phyloP scores from a whole-genome alignment of 1,140 invertebrate genomes.

The Tetranychus urticae region DNA sequence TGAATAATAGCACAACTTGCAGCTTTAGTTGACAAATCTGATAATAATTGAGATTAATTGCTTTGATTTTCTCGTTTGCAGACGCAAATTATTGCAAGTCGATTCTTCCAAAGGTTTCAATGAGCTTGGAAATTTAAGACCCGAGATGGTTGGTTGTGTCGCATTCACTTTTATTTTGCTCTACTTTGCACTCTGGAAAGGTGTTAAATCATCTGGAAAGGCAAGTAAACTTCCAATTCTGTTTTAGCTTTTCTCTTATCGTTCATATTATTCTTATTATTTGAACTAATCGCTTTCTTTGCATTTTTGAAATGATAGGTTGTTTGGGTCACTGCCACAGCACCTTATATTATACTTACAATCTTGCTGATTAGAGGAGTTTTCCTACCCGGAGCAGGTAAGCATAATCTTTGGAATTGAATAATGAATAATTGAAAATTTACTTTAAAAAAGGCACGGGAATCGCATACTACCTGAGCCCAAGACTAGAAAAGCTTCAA shows the following conservation, averaged over 20 bases:
- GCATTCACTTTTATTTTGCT: slow-evolving; percentile 25
- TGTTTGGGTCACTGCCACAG: slow-evolving; percentile 52
- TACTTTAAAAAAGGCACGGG: neutral
- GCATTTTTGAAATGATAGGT: slow-evolving; percentile 23
- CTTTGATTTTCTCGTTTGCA: neutral
- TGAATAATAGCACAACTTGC: neutral
- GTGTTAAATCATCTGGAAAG: slow-evolving; percentile 30
- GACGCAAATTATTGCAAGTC: slow-evolving; percentile 20
- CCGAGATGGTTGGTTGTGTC: slow-evolving; percentile 24
- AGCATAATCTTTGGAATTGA: neutral
- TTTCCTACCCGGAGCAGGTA: slow-evolving; percentile 27
- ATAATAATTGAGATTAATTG: no score
- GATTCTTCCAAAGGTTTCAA: slow-evolving; percentile 24
- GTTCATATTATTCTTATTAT: no score
- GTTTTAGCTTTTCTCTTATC: no score
- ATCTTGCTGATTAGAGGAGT: slow-evolving; percentile 42
- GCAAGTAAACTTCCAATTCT: slow-evolving; percentile 8
- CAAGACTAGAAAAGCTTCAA: slow-evolving; percentile 22
- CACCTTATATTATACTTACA: slow-evolving; percentile 48
- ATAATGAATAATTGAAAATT: neutral
- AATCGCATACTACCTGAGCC: slow-evolving; percentile 24
- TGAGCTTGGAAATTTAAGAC: slow-evolving; percentile 22
- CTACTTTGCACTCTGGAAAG: slow-evolving; percentile 30
- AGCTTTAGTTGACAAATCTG: no score
- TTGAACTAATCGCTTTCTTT: no score